Percentiles rank a stretch among this genome's conserved stretches.
These are phyloP conservation scores for Acridotheres tristis DNA, from an alignment of 2,797 vertebrate genomes.

Conservation along the genomic window DNA sequence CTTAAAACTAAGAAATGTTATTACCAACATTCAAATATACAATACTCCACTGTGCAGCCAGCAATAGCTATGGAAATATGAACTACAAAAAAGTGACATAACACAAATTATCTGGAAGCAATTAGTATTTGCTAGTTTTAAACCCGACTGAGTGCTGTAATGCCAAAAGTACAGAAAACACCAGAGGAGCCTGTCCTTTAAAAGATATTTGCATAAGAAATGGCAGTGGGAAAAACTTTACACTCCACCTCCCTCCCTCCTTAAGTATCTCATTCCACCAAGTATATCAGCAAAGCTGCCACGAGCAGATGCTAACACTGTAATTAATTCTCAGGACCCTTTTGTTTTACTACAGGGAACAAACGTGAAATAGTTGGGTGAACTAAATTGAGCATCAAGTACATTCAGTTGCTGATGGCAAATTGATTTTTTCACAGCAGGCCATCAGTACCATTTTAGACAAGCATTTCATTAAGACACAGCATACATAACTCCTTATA, in stretches of 20 bases:
- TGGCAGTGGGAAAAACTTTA: background rate
- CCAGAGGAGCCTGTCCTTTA: background rate
- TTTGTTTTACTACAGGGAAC: constrained; percentile 54
- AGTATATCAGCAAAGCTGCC: constrained; percentile 38
- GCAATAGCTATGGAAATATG: background rate
- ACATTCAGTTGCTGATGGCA: constrained; percentile 51
- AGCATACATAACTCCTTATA: constrained; percentile 42
- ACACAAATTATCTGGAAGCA: background rate
- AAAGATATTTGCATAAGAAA: constrained; percentile 10
- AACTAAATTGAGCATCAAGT: constrained; percentile 58
- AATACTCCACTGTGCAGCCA: background rate
- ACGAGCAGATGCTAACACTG: constrained; percentile 47
- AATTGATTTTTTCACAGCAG: constrained; percentile 66
- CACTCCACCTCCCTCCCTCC: background rate
- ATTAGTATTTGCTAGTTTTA: background rate
- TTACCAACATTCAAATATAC: background rate
- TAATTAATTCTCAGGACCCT: constrained; percentile 67
- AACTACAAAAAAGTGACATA: background rate
- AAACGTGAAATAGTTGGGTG: constrained; percentile 53
- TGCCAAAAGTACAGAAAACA: background rate
- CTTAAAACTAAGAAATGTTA: background rate
- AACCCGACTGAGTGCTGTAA: background rate
- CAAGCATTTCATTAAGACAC: constrained; percentile 53
- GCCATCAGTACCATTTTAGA: constrained; percentile 57
- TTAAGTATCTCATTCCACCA: background rate